These are phyloP conservation scores for Zosterops pallidus DNA, from an alignment of 2,113 vertebrate species.

Conservation along the genomic window DNA sequence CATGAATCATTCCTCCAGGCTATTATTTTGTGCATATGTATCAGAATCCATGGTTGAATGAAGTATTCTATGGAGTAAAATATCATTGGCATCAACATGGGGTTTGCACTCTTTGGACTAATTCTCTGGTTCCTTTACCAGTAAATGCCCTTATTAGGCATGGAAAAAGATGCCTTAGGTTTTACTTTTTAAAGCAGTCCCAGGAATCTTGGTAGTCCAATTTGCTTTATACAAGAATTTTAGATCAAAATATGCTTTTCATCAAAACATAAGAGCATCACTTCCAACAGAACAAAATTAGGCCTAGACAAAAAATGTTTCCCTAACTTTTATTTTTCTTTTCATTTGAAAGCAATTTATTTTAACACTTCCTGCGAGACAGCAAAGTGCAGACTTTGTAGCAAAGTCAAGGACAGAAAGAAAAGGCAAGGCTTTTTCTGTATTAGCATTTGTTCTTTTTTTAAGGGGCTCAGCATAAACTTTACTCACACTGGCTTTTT, in stretches of 20 bases:
- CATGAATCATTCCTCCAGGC: constrained; percentile 63
- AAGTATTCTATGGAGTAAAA: constrained; percentile 42
- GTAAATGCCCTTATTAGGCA: constrained; percentile 70
- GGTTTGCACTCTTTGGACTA: constrained; percentile 54
- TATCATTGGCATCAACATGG: constrained; percentile 29
- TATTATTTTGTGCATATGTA: constrained; percentile 45
- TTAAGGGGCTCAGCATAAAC: neutral
- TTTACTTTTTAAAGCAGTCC: constrained; percentile 14
- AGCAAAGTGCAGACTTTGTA: neutral
- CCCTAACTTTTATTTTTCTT: neutral
- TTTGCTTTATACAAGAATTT: constrained; percentile 30
- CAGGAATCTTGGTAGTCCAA: constrained; percentile 10
- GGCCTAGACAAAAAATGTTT: neutral
- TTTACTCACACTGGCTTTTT: neutral
- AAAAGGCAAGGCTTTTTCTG: neutral
- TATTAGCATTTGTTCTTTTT: neutral
- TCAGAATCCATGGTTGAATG: constrained; percentile 34
- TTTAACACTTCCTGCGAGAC: constrained; percentile 3
- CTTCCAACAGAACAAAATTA: constrained; percentile 23
- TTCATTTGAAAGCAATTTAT: constrained; percentile 32
- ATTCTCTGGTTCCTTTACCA: constrained; percentile 53
- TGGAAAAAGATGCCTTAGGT: constrained; percentile 70
- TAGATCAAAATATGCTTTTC: constrained; percentile 24
- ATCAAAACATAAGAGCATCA: neutral
- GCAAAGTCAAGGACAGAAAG: neutral